Conservation (phyloP, 2,888 invertebrate genomes). For the Papilio protenor region DNA sequence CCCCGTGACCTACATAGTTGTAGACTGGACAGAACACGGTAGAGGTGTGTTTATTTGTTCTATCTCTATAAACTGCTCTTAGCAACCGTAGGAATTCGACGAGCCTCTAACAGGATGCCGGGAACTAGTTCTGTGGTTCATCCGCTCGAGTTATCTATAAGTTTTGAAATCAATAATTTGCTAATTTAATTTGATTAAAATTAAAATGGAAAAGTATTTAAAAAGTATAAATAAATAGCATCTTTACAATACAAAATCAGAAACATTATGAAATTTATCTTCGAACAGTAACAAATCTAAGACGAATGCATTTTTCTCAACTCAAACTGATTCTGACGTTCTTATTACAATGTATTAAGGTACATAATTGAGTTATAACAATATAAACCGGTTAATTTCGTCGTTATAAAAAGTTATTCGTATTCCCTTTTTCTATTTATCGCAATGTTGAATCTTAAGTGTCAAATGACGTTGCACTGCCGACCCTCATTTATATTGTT, state of each 20-base stretch:
- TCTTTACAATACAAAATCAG: conserved; percentile 6
- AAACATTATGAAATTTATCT: conserved; percentile 37
- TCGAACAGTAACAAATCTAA: conserved; percentile 41
- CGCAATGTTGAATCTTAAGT: conserved; percentile 40
- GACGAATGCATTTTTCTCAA: conserved; percentile 34
- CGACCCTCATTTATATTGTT: conserved; percentile 57
- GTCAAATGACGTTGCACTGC: conserved; percentile 52
- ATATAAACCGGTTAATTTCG: conserved; percentile 15
- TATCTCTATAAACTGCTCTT: conserved; percentile 38
- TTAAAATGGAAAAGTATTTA: background rate
- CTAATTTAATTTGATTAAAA: background rate
- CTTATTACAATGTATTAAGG: conserved; percentile 52
- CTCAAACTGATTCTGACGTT: conserved; percentile 16
- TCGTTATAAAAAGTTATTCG: conserved; percentile 18
- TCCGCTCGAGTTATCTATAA: background rate
- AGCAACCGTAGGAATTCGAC: conserved; percentile 36
- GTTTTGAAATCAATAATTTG: conserved; percentile 10
- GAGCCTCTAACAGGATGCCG: conserved; percentile 31
- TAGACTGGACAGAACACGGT: conserved; percentile 33
- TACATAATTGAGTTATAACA: conserved; percentile 53
- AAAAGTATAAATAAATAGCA: background rate
- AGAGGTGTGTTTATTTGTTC: conserved; percentile 41
- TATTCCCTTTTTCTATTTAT: conserved; percentile 39
- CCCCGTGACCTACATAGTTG: conserved; percentile 55
- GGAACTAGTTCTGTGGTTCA: conserved; percentile 5